These are phyloP conservation scores for Alaudala cheleensis DNA, from an alignment of 2,113 vertebrate species.

Conservation along the genomic window DNA sequence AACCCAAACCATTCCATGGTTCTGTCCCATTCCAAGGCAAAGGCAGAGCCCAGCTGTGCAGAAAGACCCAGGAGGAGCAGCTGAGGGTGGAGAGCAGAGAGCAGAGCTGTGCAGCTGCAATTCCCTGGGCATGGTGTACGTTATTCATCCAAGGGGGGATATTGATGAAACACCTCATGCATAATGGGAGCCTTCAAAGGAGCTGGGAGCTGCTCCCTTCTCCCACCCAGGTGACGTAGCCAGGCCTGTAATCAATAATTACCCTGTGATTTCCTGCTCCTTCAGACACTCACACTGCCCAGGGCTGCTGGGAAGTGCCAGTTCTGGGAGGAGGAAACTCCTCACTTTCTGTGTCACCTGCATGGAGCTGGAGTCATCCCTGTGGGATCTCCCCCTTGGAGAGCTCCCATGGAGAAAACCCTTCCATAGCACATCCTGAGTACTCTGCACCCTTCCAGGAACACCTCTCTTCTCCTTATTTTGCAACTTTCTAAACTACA, in stretches of 20 bases:
- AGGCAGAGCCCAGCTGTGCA: not conserved
- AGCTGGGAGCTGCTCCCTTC: not conserved
- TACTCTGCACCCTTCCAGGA: not conserved
- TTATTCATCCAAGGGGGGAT: not conserved
- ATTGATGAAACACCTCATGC: not conserved
- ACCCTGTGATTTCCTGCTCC: slow-evolving; percentile 6
- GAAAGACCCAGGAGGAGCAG: not conserved
- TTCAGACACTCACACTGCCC: not conserved
- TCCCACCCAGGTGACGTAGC: not conserved
- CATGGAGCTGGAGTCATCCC: not conserved
- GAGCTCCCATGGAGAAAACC: not conserved
- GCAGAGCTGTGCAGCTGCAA: not conserved
- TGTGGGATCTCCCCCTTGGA: not conserved
- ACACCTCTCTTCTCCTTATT: not conserved
- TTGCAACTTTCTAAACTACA: not conserved
- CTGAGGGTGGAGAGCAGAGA: not conserved
- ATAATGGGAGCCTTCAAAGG: slow-evolving; percentile 27
- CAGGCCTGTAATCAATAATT: slow-evolving; percentile 41
- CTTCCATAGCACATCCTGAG: not conserved
- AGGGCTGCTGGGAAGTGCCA: not conserved
- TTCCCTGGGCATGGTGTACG: not conserved
- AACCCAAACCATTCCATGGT: not conserved
- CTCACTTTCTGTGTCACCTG: not conserved
- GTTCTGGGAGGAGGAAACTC: not conserved
- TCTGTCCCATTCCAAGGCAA: not conserved